Percentiles rank a stretch among this genome's conserved stretches.
phyloP scores from a whole-genome alignment of 2,888 invertebrate species.

The Acanthosepion esculentum region DNA sequence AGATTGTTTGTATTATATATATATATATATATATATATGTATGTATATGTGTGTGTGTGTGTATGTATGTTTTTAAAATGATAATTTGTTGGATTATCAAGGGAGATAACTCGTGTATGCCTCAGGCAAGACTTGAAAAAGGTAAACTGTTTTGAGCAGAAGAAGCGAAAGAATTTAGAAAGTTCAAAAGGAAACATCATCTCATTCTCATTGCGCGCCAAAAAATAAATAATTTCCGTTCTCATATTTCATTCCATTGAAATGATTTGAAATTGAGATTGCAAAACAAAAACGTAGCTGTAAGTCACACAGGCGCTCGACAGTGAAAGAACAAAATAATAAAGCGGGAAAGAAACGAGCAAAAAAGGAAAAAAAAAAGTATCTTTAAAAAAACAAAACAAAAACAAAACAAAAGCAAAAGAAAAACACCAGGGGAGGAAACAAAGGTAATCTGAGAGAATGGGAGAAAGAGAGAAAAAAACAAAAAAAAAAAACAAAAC shows the following conservation, averaged over 20 bases:
- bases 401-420: background rate
- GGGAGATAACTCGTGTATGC: background rate
- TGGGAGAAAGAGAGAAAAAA: too few species aligned
- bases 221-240: background rate
- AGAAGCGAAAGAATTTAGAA: background rate
- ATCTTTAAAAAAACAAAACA: background rate
- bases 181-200: background rate
- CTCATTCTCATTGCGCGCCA: background rate
- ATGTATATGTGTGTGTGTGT: too few species aligned
- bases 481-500: background rate
- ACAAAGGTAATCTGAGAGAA: background rate
- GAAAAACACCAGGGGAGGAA: too few species aligned
- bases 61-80: too few species aligned
- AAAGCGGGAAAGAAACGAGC: background rate
- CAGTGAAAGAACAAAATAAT: background rate
- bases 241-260: background rate
- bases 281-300: background rate
- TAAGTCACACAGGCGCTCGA: background rate
- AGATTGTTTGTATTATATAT: too few species aligned
- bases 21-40: too few species aligned
- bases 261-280: background rate
- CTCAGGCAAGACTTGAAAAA: background rate
- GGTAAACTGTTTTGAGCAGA: background rate
- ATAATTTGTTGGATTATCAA: background rate
- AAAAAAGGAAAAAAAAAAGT: background rate